Percentiles rank a stretch among this genome's conserved stretches.
Conservation (phyloP, 2,888 invertebrate genomes). For the Cylloceria caligata region DNA sequence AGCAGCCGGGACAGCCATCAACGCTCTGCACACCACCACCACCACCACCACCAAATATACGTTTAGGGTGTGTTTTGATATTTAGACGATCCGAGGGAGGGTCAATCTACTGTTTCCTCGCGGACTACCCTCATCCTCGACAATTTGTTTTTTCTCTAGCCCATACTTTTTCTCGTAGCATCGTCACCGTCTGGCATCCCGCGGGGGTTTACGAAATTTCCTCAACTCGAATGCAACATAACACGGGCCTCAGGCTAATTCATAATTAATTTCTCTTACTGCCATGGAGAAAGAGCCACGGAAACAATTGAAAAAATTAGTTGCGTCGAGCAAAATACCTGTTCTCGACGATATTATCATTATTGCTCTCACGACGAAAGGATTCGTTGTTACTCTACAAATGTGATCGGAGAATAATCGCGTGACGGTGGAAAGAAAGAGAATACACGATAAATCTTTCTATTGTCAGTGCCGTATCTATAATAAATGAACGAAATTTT, state of each 20-base stretch:
- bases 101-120: slow-evolving; percentile 31
- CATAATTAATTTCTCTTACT: slow-evolving; percentile 34
- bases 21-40: too few species aligned
- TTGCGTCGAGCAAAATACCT: neutral
- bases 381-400: slow-evolving; percentile 13
- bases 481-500: slow-evolving; percentile 6
- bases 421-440: slow-evolving; percentile 52
- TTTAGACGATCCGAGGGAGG: slow-evolving; percentile 59
- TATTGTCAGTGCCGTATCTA: slow-evolving; percentile 50
- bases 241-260: neutral
- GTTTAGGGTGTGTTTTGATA: slow-evolving; percentile 64
- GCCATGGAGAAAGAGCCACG: neutral
- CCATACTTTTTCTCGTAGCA: slow-evolving; percentile 23
- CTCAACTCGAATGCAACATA: slow-evolving; percentile 6
- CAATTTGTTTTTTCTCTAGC: slow-evolving; percentile 9
- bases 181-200: slow-evolving; percentile 16
- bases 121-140: neutral
- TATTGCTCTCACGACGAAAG: neutral
- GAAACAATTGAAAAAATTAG: slow-evolving; percentile 18
- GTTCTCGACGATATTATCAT: neutral
- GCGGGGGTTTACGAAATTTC: neutral
- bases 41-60: slow-evolving; percentile 1
- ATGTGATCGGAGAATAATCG: slow-evolving; percentile 54
- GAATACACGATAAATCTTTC: slow-evolving; percentile 33
- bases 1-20: slow-evolving; percentile 53